phyloP scores from a whole-genome alignment of 1,140 invertebrate species.

The Lasioglossum albipes region DNA sequence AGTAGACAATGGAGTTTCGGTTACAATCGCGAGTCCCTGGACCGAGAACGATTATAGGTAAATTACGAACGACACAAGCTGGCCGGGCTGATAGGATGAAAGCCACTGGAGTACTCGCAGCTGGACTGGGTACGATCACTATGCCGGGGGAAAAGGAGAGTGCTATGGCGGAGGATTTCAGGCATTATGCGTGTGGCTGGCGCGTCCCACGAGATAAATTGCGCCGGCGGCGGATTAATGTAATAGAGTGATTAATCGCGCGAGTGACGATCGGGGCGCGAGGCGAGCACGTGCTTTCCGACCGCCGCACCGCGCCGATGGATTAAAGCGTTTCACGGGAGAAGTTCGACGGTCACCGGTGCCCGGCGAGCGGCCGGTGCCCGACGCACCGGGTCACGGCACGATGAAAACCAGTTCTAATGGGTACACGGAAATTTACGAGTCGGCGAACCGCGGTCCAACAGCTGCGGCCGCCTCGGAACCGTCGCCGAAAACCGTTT shows the following conservation, averaged over 20 bases:
- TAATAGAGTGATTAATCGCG: constrained; percentile 44
- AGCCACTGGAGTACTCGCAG: too few species aligned
- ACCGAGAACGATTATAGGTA: too few species aligned
- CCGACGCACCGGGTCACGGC: neutral
- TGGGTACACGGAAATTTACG: constrained; percentile 6
- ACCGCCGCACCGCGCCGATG: neutral
- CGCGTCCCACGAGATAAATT: constrained; percentile 31
- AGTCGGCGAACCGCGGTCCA: neutral
- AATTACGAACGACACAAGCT: too few species aligned
- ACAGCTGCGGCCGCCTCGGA: neutral
- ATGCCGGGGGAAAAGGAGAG: neutral
- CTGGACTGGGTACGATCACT: too few species aligned
- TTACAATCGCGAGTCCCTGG: too few species aligned
- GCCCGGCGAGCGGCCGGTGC: neutral
- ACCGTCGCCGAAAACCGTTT: too few species aligned
- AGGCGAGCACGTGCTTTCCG: constrained; percentile 11
- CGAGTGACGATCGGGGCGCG: neutral
- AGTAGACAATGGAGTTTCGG: too few species aligned
- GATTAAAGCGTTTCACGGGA: constrained; percentile 24
- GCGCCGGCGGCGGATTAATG: constrained; percentile 31
- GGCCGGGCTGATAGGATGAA: too few species aligned
- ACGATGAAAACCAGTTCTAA: constrained; percentile 29
- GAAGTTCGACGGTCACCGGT: neutral
- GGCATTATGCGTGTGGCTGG: constrained; percentile 17
- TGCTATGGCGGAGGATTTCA: constrained; percentile 12